Evolutionary conservation across 2,113 vertebrate genomes (phyloP).

Genomic region (Sinocyclocheilus grahami): DNA sequence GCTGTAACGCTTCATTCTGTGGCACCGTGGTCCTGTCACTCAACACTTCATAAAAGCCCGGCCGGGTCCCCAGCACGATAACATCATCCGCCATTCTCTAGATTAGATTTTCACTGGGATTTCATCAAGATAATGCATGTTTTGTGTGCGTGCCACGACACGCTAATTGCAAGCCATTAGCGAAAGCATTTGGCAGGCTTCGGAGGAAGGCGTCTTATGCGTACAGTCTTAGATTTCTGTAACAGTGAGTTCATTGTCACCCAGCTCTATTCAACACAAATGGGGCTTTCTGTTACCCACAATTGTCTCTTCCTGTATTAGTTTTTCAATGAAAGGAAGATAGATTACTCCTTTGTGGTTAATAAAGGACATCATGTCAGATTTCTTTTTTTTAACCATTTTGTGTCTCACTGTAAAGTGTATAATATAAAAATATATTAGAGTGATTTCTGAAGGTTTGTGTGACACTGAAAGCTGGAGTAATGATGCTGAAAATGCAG

Average conservation of each 20-base stretch:
- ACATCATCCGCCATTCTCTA: slow-evolving; percentile 46
- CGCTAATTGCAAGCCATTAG: slow-evolving; percentile 54
- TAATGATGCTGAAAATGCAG: neutral
- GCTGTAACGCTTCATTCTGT: slow-evolving; percentile 25
- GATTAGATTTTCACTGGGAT: slow-evolving; percentile 22
- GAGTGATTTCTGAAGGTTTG: neutral
- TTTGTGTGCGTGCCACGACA: slow-evolving; percentile 33
- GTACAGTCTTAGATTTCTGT: slow-evolving; percentile 38
- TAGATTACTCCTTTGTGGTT: slow-evolving; percentile 24
- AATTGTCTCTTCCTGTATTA: neutral
- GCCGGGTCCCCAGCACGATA: slow-evolving; percentile 30
- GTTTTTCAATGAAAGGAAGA: slow-evolving; percentile 2
- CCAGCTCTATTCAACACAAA: slow-evolving; percentile 4
- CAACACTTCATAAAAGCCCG: slow-evolving; percentile 42
- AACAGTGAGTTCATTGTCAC: slow-evolving; percentile 33
- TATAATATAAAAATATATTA: neutral
- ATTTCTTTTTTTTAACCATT: neutral
- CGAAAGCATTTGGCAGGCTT: slow-evolving; percentile 34
- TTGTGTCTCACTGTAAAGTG: neutral
- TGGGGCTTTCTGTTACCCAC: neutral
- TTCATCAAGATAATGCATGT: slow-evolving; percentile 47
- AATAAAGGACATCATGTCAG: neutral
- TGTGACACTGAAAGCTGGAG: too few relatives aligned
- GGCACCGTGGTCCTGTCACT: slow-evolving; percentile 5
- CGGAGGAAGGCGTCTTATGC: slow-evolving; percentile 16